Base-by-base conservation (phyloP, 2,113 vertebrate genomes). In the Rostratula benghalensis region DNA sequence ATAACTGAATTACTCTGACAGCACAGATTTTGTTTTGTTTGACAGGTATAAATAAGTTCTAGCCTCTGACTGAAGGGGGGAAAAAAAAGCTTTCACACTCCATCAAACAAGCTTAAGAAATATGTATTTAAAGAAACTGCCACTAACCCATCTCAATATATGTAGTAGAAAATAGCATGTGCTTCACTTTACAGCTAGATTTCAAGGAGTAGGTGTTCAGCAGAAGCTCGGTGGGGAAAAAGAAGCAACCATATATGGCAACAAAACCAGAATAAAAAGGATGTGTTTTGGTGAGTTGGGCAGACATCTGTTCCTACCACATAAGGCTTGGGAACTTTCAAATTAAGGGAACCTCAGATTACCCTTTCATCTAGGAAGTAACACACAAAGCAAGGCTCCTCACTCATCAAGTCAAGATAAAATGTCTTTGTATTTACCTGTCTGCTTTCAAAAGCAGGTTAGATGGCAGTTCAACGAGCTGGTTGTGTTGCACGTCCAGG, bases 401-500 rank as follows among this genome's bases (percentile, higher is more conserved):
- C 50, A 61, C 7, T 9, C 0, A 0, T 39, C 35, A 60, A 61
- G 23, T 28, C 3, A 1, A 33, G 33, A 64, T 30, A 8, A 21
- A 27, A 59, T n/a, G 43, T 63, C 50, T 59, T 64, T 54, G 19
- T 17, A 33, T 9, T 94, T 98, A 99, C 99, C 99, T 99, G 97
- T 99, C 98, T 39, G 99, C 98, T 98, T 99, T 99, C 96, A 99
- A 97, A 95, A 99, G 98, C 71, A 99, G 98, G 97, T 98, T 98
- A 64, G 98, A 97, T 3, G 99, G 99, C 74, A 99, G 98, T 97
- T 99, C 99, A 39, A 97, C 79, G 21, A 99, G 98, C 94, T 99
- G 99, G 98, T 99, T 99, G 98, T 99, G 99, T 50, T 99, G 99
- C 39, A 99, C 96, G 0, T 99, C 99, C 67, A 99, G 94, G 93